Base-by-base conservation (phyloP, 2,797 vertebrate genomes). In the Sternotherus odoratus region DNA sequence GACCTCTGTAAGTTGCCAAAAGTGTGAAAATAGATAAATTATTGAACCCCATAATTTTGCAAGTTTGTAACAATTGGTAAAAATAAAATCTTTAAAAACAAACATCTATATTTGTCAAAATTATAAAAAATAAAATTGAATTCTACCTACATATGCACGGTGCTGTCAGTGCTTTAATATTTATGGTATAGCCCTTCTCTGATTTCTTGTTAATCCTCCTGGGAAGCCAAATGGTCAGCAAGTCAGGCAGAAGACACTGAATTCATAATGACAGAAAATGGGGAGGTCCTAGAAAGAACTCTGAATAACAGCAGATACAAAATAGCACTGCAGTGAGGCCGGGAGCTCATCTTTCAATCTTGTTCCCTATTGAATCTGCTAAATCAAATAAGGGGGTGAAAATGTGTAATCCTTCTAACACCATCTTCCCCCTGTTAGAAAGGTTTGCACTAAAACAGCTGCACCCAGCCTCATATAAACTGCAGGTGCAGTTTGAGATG, bases 391-490 rank as follows among this genome's bases (percentile, higher is more conserved):
- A 83, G 21, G 63, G 86, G 84, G 5, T 2, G 39, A 50, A 86
- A 80, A 85, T 93, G 51, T 83, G 85, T 48, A 79, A 28, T 60
- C 77, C 56, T 88, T 85, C 54, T 90, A 33, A 26, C 83, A 77
- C 86, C 85, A 89, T 54, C 39, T 74, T 93, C 56, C 33, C 83
- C 69, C 39, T 16, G 49, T 46, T 77, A 39, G 43, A 57, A 81
- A 82, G 69, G 85, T 90, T 79, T 79, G 93, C 91, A 92, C 83
- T 81, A 90, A 83, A 91, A 82, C 56, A 39, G 33, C 75, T 90
- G 81, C 19, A 3, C 16, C 46, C 69, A 66, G 72, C 89, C 17
- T 87, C 86, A 80, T 94, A 77, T 92, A 75, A 21, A 88, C 91
- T 89, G 77, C 28, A 94, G 54, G 74, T 46, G 23, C 0, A 0